These are phyloP conservation scores for Drosophila eohydei DNA, from an alignment of 2,888 invertebrate genomes.

Conservation along the genomic window DNA sequence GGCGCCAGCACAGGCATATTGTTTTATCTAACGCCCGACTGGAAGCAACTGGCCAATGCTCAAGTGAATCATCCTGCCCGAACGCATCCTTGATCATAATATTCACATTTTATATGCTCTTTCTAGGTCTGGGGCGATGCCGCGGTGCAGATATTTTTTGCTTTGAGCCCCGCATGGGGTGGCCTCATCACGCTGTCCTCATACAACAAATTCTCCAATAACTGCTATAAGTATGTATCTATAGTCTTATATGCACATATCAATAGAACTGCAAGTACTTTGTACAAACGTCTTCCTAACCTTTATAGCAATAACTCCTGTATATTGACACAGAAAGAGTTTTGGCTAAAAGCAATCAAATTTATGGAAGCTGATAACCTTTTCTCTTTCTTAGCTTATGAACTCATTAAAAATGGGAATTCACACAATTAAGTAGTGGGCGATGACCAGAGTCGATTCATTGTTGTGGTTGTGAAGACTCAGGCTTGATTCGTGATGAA, in stretches of 20 bases:
- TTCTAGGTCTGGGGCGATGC: constrained; percentile 92
- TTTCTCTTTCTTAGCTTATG: too few species aligned
- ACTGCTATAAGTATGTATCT: constrained; percentile 89
- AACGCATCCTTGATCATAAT: background rate
- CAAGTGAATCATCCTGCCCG: constrained; percentile 85
- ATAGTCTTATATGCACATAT: background rate
- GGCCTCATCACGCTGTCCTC: constrained; percentile 94
- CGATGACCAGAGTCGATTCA: too few species aligned
- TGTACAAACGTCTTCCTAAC: background rate
- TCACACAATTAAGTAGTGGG: background rate
- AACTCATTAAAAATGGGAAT: background rate
- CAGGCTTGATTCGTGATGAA: too few species aligned
- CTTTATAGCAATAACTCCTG: background rate
- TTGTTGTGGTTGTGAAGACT: background rate
- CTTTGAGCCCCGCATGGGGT: constrained; percentile 94
- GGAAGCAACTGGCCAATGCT: constrained; percentile 89
- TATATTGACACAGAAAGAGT: background rate
- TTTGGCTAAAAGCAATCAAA: too few species aligned
- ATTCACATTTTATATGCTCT: background rate
- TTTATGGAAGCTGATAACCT: too few species aligned
- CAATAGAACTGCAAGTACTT: background rate
- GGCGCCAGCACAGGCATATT: constrained; percentile 92
- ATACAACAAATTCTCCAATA: constrained; percentile 93
- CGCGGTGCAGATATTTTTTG: constrained; percentile 94
- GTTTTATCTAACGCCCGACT: constrained; percentile 92